Base-by-base conservation (phyloP, 2,888 invertebrate genomes). In the Orchesellides sinensis region DNA sequence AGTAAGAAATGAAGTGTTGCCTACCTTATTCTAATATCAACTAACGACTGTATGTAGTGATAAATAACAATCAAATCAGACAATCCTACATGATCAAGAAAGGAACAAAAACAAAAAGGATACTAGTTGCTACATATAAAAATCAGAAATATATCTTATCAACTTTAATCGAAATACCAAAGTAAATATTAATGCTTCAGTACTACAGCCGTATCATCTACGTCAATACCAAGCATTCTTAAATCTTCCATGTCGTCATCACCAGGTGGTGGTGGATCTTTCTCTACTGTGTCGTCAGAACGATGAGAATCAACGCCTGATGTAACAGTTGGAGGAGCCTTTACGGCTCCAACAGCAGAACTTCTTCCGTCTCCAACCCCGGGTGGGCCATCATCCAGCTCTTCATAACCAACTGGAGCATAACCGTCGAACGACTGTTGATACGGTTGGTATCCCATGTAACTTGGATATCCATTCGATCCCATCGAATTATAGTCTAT, bases 161-260 rank as follows among this genome's bases (percentile, higher is more conserved):
- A n/a, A n/a, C n/a, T n/a, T n/a, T n/a, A n/a, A n/a, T n/a, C n/a
- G n/a, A n/a, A n/a, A n/a, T n/a, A n/a, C n/a, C n/a, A n/a, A n/a
- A n/a, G n/a, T n/a, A n/a, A n/a, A n/a, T n/a, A n/a, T n/a, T n/a
- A n/a, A n/a, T n/a, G n/a, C n/a, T 84, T 63, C 6, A 79, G 75
- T 27, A 85, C 85, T 0, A 93, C 93, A 6, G 93, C 93, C 86
- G 93, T 93, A 89, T 96, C 96, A 35, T 94, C 94, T 6, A 94
- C 95, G 89, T 96, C 96, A 68, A 96, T 96, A 0, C 96, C 96
- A 69, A 96, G 91, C 94, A 96, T 93, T 2, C 95, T 95, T 81
- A 96, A 90, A 88, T 96, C 96, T 79, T 95, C 95, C 81, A 87
- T 85, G 49, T 88, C 88, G 80, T 87, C 87, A 14, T 82, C 85